These are phyloP conservation scores for Saturnia japonica DNA, from an alignment of 2,888 invertebrate genomes.

Conservation along the genomic window DNA sequence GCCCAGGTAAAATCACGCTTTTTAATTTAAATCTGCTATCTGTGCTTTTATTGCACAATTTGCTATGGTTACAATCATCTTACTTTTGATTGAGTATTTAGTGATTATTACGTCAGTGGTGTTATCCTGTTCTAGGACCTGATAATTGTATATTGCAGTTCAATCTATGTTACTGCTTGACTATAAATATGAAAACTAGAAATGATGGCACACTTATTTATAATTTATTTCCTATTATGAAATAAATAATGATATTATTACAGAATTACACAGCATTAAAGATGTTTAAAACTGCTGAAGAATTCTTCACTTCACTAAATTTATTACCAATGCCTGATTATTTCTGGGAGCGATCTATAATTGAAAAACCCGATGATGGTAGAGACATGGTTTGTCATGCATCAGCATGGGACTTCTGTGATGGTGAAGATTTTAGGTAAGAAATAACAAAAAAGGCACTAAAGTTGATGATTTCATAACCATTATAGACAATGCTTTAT, in stretches of 20 bases:
- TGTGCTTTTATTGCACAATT: not conserved
- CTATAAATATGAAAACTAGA: not conserved
- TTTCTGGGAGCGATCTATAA: conserved; percentile 93
- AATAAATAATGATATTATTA: conserved; percentile 30
- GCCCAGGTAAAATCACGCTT: conserved; percentile 77
- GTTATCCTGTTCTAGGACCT: not conserved
- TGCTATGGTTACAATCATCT: not conserved
- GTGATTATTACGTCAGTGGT: not conserved
- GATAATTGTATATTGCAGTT: not conserved
- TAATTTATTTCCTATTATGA: not conserved
- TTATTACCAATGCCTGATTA: conserved; percentile 87
- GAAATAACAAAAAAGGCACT: not conserved
- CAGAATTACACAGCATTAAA: conserved; percentile 88
- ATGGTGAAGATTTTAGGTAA: conserved; percentile 90
- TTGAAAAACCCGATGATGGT: conserved; percentile 88
- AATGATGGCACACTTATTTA: not conserved
- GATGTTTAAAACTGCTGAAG: conserved; percentile 91
- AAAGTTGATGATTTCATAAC: no score
- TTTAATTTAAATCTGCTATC: not conserved
- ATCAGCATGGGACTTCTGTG: conserved; percentile 94
- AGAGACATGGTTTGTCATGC: conserved; percentile 92
- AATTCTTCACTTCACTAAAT: conserved; percentile 91
- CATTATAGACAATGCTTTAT: no score
- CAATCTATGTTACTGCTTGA: not conserved
- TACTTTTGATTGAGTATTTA: not conserved